phyloP scores from a whole-genome alignment of 1,140 invertebrate species.

The Hylaeus volcanicus region DNA sequence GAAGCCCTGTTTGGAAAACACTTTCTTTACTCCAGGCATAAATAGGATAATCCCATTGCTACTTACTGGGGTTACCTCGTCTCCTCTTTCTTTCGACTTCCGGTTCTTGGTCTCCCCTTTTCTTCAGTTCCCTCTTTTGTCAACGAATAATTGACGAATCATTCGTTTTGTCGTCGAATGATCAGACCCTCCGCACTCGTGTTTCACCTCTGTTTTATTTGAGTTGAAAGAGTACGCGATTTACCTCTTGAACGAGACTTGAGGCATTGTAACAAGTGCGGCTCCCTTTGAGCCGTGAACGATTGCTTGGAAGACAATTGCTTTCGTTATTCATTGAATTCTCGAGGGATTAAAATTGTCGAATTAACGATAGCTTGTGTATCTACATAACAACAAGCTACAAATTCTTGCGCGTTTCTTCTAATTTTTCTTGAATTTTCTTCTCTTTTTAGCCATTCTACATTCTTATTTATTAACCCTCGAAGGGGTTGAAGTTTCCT shows the following conservation, averaged over 20 bases:
- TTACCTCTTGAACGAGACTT: neutral
- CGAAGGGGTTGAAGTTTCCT: too few species aligned
- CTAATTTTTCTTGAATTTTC: too few species aligned
- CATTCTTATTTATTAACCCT: too few species aligned
- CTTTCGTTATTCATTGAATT: constrained; percentile 13
- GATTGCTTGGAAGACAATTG: neutral
- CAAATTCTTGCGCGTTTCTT: too few species aligned
- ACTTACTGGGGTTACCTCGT: neutral
- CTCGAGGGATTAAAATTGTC: constrained; percentile 7
- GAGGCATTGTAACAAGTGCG: constrained; percentile 1
- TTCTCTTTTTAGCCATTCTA: too few species aligned
- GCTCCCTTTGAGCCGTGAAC: constrained; percentile 23
- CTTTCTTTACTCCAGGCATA: too few species aligned
- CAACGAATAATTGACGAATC: constrained; percentile 42
- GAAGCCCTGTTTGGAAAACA: too few species aligned
- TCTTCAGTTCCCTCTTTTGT: constrained; percentile 31
- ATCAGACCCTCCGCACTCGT: constrained; percentile 20
- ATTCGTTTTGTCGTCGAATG: constrained; percentile 29
- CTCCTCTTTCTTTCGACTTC: neutral
- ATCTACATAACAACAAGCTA: too few species aligned
- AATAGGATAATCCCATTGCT: too few species aligned
- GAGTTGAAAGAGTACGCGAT: constrained; percentile 8
- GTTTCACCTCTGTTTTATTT: constrained; percentile 11
- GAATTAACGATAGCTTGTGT: neutral
- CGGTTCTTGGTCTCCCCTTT: neutral